Percentiles rank a stretch among this genome's conserved stretches.
phyloP scores from a whole-genome alignment of 2,113 vertebrate genomes.

The Stictonetta naevosa region DNA sequence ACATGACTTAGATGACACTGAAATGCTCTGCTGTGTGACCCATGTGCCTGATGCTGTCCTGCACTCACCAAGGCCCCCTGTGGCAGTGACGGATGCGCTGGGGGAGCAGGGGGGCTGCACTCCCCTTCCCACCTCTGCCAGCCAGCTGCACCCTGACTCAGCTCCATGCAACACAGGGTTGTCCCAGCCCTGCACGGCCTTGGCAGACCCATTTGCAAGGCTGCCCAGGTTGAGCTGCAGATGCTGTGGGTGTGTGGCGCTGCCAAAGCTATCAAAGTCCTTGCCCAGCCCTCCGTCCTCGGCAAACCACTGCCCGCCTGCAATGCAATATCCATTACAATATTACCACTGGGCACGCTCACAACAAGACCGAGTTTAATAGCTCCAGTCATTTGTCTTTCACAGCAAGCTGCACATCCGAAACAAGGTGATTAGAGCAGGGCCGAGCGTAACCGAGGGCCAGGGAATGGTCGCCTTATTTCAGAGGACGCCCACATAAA shows the following conservation, averaged over 20 bases:
- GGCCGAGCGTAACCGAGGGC: constrained; percentile 14
- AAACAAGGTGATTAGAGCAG: constrained; percentile 49
- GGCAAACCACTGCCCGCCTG: not conserved
- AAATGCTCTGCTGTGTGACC: rapidly evolving
- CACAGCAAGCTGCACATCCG: constrained; percentile 63
- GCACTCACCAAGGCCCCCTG: rapidly evolving
- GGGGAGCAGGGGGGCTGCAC: rapidly evolving
- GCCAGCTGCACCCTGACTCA: rapidly evolving
- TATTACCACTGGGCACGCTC: constrained; percentile 12
- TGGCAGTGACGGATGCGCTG: rapidly evolving
- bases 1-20: rapidly evolving
- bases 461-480: constrained; percentile 42
- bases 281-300: not conserved
- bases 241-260: not conserved
- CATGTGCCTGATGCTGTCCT: not conserved
- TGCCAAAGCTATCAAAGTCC: not conserved
- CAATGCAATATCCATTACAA: constrained; percentile 34
- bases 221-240: not conserved
- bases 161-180: not conserved
- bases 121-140: not conserved
- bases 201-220: not conserved
- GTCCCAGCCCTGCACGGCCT: not conserved
- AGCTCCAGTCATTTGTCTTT: constrained; percentile 58
- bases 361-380: constrained; percentile 46
- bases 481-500: constrained; percentile 60